These are phyloP conservation scores for Liopterus haemorrhoidalis DNA, from an alignment of 2,888 invertebrate genomes.

Conservation along the genomic window DNA sequence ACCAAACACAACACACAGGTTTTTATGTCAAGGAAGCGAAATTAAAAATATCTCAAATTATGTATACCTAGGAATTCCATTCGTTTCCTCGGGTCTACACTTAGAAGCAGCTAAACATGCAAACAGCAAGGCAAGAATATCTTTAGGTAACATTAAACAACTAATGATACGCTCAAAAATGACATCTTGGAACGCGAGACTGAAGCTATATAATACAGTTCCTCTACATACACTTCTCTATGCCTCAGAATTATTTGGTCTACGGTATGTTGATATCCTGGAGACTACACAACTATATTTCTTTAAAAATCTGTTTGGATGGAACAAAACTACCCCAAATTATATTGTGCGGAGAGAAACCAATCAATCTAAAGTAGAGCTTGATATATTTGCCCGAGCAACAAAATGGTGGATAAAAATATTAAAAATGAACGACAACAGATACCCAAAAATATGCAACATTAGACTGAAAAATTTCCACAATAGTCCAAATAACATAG, in stretches of 20 bases:
- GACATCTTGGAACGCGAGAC: conserved; percentile 6
- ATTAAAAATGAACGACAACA: conserved; percentile 1
- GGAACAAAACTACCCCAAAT: conserved; percentile 2
- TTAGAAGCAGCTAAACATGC: not conserved
- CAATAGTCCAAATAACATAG: not conserved
- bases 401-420: conserved; percentile 4
- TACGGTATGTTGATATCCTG: not conserved
- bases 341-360: conserved; percentile 6
- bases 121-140: conserved; percentile 2
- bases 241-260: conserved; percentile 5
- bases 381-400: not conserved
- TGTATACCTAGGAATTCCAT: not conserved
- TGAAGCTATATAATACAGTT: conserved; percentile 4
- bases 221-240: conserved; percentile 4
- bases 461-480: not conserved
- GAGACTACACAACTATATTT: not conserved
- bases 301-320: conserved; percentile 5
- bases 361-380: not conserved
- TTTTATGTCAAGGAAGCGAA: conserved; percentile 1
- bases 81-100: not conserved
- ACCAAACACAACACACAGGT: no score
- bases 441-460: conserved; percentile 7
- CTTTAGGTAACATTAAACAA: not conserved
- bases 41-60: not conserved
- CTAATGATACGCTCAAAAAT: conserved; percentile 5